A percentile compares a stretch with the other conserved stretches of the same genome.
Conservation (phyloP, 2,888 invertebrate species). For the Platerodrilus igneus region DNA sequence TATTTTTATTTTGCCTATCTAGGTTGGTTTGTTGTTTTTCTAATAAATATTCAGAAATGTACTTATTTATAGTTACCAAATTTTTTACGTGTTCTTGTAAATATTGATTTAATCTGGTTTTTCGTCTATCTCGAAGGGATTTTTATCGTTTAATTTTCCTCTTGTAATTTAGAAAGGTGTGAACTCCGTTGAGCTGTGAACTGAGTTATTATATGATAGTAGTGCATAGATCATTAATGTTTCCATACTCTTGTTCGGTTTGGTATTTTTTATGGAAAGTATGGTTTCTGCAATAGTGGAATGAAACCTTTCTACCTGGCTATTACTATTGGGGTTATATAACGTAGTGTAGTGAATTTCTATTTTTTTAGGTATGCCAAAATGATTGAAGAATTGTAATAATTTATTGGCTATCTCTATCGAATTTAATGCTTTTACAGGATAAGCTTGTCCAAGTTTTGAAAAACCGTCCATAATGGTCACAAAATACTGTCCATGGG, state of each 20-base stretch:
- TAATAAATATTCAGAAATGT: background rate
- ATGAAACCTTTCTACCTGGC: conserved; percentile 22
- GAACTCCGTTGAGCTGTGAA: conserved; percentile 1
- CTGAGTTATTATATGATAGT: conserved; percentile 1
- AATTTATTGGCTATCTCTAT: conserved; percentile 19
- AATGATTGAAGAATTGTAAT: conserved; percentile 20
- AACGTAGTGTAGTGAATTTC: conserved; percentile 20
- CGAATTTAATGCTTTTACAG: conserved; percentile 12
- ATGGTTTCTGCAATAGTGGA: conserved; percentile 21
- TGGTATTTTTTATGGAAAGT: conserved; percentile 6
- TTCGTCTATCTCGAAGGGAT: conserved; percentile 8
- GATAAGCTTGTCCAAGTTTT: conserved; percentile 23
- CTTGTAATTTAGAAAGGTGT: conserved; percentile 2
- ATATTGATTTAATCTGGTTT: conserved; percentile 1
- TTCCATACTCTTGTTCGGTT: background rate
- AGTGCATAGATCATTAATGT: background rate
- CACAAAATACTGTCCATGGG: conserved; percentile 18
- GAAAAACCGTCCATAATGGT: conserved; percentile 26
- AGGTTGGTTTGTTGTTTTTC: conserved; percentile 3
- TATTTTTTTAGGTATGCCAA: conserved; percentile 19
- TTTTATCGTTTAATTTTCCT: background rate
- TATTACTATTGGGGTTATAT: conserved; percentile 21
- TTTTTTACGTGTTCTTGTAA: conserved; percentile 6
- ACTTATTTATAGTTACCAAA: background rate
- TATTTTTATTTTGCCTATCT: conserved; percentile 1